Conservation (phyloP, 2,888 invertebrate species). For the Arctia plantaginis region DNA sequence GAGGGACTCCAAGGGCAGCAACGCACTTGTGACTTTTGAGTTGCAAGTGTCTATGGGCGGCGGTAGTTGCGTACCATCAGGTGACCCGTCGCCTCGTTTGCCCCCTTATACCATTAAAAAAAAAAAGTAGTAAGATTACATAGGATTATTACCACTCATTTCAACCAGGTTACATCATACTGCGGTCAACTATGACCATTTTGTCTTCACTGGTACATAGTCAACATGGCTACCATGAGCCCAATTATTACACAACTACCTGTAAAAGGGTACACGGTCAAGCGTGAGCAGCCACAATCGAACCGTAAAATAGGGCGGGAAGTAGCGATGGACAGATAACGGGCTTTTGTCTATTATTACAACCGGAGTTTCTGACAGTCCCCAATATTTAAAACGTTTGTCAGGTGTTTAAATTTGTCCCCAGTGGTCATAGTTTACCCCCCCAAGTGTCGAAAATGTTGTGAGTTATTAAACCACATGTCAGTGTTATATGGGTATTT, state of each 20-base stretch:
- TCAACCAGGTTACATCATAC: too few species aligned
- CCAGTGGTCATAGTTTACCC: not conserved
- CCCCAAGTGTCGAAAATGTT: not conserved
- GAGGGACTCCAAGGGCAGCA: too few species aligned
- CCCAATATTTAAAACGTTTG: not conserved
- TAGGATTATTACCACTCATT: too few species aligned
- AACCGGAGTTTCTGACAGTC: slow-evolving; percentile 4
- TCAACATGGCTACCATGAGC: not conserved
- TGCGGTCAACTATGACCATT: too few species aligned
- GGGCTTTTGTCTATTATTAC: slow-evolving; percentile 14
- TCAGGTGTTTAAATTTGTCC: slow-evolving; percentile 1
- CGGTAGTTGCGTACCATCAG: too few species aligned
- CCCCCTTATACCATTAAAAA: too few species aligned
- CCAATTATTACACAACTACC: slow-evolving; percentile 27
- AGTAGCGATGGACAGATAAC: slow-evolving; percentile 49
- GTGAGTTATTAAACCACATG: not conserved
- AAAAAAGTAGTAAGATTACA: too few species aligned
- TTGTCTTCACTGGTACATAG: not conserved
- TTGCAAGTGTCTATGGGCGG: too few species aligned
- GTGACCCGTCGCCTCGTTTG: too few species aligned
- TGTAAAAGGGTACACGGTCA: slow-evolving; percentile 45
- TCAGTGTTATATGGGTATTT: not conserved
- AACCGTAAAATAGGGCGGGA: slow-evolving; percentile 47
- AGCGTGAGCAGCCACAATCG: slow-evolving; percentile 45
- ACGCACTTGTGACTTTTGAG: too few species aligned